Conservation (phyloP, 2,113 vertebrate species). For the Panurus biarmicus region DNA sequence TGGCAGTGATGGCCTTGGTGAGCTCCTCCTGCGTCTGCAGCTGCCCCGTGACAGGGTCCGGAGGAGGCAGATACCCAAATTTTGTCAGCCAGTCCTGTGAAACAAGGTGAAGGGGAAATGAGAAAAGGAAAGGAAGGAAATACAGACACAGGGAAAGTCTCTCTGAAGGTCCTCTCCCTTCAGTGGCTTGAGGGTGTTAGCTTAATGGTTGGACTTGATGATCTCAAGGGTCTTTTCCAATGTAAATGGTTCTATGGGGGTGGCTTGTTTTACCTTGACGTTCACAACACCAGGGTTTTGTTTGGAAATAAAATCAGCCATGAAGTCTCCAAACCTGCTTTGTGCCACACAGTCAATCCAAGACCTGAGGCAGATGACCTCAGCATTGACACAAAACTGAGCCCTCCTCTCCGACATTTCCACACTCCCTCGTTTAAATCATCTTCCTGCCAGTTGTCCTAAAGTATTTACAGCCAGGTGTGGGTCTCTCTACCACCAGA, state of each 20-base stretch:
- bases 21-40: conserved; percentile 90
- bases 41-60: conserved; percentile 80
- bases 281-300: not conserved
- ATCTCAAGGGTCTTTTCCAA: not conserved
- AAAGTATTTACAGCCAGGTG: not conserved
- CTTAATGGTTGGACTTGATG: not conserved
- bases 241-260: not conserved
- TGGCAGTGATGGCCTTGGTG: conserved; percentile 86
- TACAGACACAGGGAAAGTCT: accelerated
- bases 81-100: conserved; percentile 91
- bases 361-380: not conserved
- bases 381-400: not conserved
- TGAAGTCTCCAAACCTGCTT: accelerated
- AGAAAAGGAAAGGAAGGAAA: not conserved
- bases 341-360: no score
- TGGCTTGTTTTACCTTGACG: not conserved
- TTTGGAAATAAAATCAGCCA: not conserved
- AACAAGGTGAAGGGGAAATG: not conserved
- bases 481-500: not conserved
- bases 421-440: not conserved
- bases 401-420: not conserved
- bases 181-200: not conserved
- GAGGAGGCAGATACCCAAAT: conserved; percentile 91
- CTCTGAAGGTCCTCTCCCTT: not conserved
- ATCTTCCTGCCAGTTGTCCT: not conserved